phyloP scores from a whole-genome alignment of 2,888 invertebrate genomes.

The Pseudanteris insignis region DNA sequence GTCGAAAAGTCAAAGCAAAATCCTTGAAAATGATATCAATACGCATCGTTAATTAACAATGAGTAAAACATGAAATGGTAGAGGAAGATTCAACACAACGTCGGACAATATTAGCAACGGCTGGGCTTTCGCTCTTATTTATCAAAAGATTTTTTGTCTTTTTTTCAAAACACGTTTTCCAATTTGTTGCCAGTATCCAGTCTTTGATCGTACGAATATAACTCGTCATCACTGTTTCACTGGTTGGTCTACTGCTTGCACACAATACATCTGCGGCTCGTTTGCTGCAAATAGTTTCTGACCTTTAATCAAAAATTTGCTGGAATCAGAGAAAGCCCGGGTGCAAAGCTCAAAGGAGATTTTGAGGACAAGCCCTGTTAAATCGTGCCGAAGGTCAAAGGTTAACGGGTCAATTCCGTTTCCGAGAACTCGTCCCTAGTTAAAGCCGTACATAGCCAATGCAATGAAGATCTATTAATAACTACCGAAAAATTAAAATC shows the following conservation, averaged over 20 bases:
- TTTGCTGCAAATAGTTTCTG: conserved; percentile 28
- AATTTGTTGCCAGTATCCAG: conserved; percentile 11
- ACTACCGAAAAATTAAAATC: no score
- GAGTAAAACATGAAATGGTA: no score
- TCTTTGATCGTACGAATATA: conserved; percentile 29
- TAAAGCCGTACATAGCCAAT: no score
- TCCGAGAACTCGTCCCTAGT: conserved; percentile 12
- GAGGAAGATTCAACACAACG: no score
- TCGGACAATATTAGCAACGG: no score
- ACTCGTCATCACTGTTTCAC: conserved; percentile 23
- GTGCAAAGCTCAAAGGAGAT: conserved; percentile 14
- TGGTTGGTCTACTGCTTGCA: conserved; percentile 6
- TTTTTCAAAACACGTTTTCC: no score
- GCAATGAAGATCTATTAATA: no score
- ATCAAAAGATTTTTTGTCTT: no score
- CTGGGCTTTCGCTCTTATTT: no score
- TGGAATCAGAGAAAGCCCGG: conserved; percentile 4
- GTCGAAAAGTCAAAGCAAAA: no score
- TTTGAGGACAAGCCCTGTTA: conserved; percentile 23
- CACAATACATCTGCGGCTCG: conserved; percentile 15
- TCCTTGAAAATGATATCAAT: no score
- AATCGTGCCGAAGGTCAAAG: conserved; percentile 39
- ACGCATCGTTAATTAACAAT: no score
- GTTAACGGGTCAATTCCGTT: conserved; percentile 25
- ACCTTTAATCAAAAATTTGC: conserved; percentile 25